Evolutionary conservation across 2,888 invertebrate species (phyloP), one percentile per base, ranked within the genome.

Genomic region (Apotomis turbidana): DNA sequence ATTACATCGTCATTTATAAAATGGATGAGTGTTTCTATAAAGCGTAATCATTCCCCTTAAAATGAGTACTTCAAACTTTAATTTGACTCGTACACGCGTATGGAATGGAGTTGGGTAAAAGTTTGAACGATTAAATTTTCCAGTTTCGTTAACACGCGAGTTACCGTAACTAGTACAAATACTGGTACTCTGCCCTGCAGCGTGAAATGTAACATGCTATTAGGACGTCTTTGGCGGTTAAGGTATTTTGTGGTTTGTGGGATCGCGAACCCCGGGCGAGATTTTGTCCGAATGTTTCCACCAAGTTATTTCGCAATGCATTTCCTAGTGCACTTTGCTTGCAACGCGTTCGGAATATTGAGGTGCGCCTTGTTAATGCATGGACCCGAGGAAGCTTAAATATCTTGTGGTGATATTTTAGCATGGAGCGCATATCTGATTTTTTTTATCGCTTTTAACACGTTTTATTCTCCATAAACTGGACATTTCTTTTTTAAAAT

Each of bases 291-390:
- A 78, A 77, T 78, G 78, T 78, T 79, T 76, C 77, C 77, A 72
- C 74, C 78, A 82, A 78, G 79, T 80, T 82, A 81, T 82, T 84
- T 82, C 78, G 80, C 81, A 83, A 83, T 81, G 79, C 81, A 83
- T 84, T 83, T 76, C 80, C 78, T 78, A n/a, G 60, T 54, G 54
- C 41, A 54, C 27, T 68, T 44, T 6, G 49, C 49, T 38, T 13
- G 54, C 44, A 46, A 8, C 9, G 5, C 54, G 27, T 44, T 54
- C 68, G 54, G 44, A 27, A 27, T 54, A 60, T 13, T 68, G 8
- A 46, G 9, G 68, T 52, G 68, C 52, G 46, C 1, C 27, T 27
- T 27, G 27, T 27, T 27, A 27, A 27, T 27, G 27, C 27, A 27
- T 27, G 27, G 27, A 27, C 27, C 27, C 2, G 2, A 27, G 27